A percentile compares a stretch with the other conserved stretches of the same genome.
Evolutionary conservation across 2,113 vertebrate genomes (phyloP).

Genomic region (Hipposideros armiger): DNA sequence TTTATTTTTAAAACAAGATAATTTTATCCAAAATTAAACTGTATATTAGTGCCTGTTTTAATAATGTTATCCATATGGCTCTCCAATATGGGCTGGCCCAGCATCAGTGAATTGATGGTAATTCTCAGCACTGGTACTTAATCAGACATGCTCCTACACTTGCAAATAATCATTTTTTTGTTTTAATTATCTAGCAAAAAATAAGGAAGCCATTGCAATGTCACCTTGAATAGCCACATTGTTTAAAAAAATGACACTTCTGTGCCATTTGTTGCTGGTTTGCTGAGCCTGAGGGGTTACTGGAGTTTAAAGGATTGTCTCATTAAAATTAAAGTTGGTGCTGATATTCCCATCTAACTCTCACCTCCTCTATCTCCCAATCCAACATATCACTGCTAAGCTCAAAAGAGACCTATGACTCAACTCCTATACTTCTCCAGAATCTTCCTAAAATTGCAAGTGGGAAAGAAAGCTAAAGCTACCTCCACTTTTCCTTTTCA

Average conservation of each 20-base stretch:
- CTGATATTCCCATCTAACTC: neutral
- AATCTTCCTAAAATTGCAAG: neutral
- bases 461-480: neutral
- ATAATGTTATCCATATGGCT: neutral
- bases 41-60: neutral
- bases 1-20: neutral
- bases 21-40: slow-evolving; percentile 35
- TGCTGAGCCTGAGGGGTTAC: neutral
- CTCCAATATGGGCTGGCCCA: neutral
- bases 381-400: neutral
- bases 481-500: neutral
- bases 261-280: fast-evolving
- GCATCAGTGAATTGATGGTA: neutral
- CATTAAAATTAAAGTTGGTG: slow-evolving; percentile 39
- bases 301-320: neutral
- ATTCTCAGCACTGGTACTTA: neutral
- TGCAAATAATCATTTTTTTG: slow-evolving; percentile 28
- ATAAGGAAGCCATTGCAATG: neutral
- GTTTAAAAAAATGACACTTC: neutral
- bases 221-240: slow-evolving; percentile 26
- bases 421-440: neutral
- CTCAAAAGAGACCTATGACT: neutral
- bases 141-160: neutral
- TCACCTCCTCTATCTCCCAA: neutral
- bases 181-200: slow-evolving; percentile 43